Conservation (phyloP, 2,888 invertebrate species). For the Lepidocyrtinus sp. region DNA sequence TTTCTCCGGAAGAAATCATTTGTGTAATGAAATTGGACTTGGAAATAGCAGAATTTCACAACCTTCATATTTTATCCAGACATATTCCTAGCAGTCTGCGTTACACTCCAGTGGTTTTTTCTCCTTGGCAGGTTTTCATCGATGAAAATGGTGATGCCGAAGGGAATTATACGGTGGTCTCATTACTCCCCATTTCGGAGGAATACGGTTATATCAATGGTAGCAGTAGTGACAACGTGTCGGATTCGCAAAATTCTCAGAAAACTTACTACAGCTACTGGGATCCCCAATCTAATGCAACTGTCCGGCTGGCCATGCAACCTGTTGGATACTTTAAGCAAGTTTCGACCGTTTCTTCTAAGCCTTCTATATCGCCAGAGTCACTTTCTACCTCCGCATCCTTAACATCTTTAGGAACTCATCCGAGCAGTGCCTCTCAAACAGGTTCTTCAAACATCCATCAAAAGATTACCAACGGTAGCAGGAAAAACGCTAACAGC, state of each 20-base stretch:
- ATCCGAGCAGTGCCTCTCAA: constrained; percentile 73
- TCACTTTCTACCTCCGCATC: neutral
- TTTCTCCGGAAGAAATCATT: no score
- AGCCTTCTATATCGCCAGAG: no score
- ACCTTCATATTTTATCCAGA: no score
- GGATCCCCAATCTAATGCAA: constrained; percentile 42
- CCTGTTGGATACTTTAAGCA: constrained; percentile 83
- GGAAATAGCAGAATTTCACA: no score
- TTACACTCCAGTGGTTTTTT: no score
- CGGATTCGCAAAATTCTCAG: neutral
- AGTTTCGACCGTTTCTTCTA: constrained; percentile 5
- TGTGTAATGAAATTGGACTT: no score
- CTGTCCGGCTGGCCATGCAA: constrained; percentile 79
- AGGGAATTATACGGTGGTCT: constrained; percentile 91
- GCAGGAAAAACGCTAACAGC: constrained; percentile 75
- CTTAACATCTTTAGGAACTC: constrained; percentile 9
- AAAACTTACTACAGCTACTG: constrained; percentile 43
- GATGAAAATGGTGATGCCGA: constrained; percentile 92
- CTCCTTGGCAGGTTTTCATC: constrained; percentile 80
- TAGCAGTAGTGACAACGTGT: neutral
- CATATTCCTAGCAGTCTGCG: no score
- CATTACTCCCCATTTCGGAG: constrained; percentile 79
- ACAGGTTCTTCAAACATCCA: constrained; percentile 72
- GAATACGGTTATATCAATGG: constrained; percentile 71
- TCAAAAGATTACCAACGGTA: neutral